Base-by-base conservation (phyloP, 2,797 vertebrate genomes). In the Anas bernieri region DNA sequence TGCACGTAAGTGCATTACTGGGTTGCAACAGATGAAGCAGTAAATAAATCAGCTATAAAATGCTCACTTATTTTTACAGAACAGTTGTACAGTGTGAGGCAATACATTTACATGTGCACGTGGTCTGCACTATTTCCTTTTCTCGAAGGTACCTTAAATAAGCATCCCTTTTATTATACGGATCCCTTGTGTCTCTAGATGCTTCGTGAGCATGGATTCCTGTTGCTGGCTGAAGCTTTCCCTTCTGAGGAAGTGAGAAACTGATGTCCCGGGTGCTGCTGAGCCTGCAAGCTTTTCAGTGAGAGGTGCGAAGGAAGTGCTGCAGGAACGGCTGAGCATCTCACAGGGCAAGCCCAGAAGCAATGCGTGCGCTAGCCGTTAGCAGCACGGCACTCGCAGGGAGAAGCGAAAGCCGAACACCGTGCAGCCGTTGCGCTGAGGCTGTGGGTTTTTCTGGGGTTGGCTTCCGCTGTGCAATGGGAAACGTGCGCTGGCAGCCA, bases 1-100 rank as follows among this genome's bases (percentile, higher is more conserved):
- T 68, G 30, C n/a, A 7, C 0, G 0, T 17, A 39, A 58, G 21
- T 21, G 7, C 14, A 1, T 52, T 25, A 4, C 8, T n/a, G 30
- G 5, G 6, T 75, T 72, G 50, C 70, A 82, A 6, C 5, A 52
- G 17, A 45, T 10, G 62, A 77, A 43, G 73, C 45, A 66, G 58
- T 31, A 86, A 61, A 63, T 6, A 26, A n/a, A 17, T 20, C 37
- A 37, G 20, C 45, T 83, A n/a, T 26, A n/a, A 81, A 81, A 67
- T 4, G 17, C 69, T 73, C 0, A 0, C 33, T 45, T 8, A 39
- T 45, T 56, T 90, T 62, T 56, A 48, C 22, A 41, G 23, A 59
- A 7, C 46, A 12, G 17, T 59, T 63, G n/a, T 30, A 2, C 22
- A 5, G 14, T 22, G 16, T 22, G 26, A 87, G 43, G 18, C 58